Conservation (phyloP, 2,888 invertebrate genomes). For the Ramazzottius varieornatus region DNA sequence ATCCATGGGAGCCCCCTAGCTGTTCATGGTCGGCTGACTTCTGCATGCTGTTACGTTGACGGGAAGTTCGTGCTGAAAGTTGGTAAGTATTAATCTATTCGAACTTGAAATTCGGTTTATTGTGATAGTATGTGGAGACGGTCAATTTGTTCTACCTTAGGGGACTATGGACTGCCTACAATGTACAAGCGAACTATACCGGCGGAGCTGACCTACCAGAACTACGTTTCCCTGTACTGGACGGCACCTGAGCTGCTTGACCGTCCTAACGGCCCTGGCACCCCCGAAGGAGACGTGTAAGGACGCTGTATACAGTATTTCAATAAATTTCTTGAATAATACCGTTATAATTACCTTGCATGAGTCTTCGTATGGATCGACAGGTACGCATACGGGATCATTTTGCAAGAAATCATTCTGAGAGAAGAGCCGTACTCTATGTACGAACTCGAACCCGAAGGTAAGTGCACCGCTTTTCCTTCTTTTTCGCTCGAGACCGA, state of each 20-base stretch:
- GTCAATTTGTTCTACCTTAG: too few relatives aligned
- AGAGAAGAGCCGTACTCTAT: neutral
- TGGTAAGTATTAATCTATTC: too few relatives aligned
- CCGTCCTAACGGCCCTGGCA: neutral
- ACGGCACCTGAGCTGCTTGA: neutral
- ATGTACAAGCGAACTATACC: neutral
- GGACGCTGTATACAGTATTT: too few relatives aligned
- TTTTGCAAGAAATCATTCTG: neutral
- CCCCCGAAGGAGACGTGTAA: neutral
- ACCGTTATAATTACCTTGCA: too few relatives aligned
- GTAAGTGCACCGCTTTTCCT: neutral
- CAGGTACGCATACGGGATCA: slow-evolving; percentile 1
- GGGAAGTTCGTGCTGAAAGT: slow-evolving; percentile 1
- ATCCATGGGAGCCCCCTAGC: neutral
- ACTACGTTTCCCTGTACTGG: neutral
- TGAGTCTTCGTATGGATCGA: too few relatives aligned
- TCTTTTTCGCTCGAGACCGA: neutral
- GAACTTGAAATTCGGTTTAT: too few relatives aligned
- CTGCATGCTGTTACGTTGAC: neutral
- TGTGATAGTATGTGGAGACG: too few relatives aligned
- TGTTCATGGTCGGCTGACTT: neutral
- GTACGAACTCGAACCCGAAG: neutral
- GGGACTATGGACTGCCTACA: neutral
- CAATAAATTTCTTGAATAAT: too few relatives aligned
- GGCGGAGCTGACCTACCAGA: neutral